Percentiles rank a stretch among this genome's conserved stretches.
Conservation (phyloP, 2,113 vertebrate genomes). For the Coturnix japonica region DNA sequence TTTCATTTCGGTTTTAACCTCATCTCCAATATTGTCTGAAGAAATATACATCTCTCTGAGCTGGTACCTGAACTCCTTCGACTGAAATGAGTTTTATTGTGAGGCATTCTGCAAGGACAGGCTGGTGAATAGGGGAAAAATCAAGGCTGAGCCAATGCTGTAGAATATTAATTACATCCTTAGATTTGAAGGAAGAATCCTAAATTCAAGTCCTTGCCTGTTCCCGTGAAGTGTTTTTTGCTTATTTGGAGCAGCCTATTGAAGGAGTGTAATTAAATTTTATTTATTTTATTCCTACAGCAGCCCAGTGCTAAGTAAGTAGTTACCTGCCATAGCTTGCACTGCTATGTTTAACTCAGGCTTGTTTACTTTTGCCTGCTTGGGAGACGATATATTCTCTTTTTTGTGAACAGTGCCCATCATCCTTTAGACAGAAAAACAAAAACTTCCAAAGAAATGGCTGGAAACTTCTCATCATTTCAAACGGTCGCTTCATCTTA, state of each 20-base stretch:
- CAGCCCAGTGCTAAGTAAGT: slow-evolving; percentile 52
- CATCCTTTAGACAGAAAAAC: slow-evolving; percentile 59
- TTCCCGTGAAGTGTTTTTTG: background rate
- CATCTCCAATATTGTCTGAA: slow-evolving; percentile 42
- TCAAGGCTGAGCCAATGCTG: background rate
- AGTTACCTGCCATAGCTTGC: slow-evolving; percentile 31
- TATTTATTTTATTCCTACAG: background rate
- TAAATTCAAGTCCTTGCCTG: background rate
- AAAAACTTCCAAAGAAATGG: slow-evolving; percentile 59
- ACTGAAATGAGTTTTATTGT: background rate
- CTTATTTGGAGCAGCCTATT: slow-evolving; percentile 24
- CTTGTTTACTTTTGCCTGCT: slow-evolving; percentile 2
- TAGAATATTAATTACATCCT: slow-evolving; percentile 28
- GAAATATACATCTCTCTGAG: slow-evolving; percentile 44
- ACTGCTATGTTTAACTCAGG: background rate
- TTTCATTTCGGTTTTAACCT: slow-evolving; percentile 18
- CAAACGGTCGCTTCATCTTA: slow-evolving; percentile 61
- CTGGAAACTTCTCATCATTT: slow-evolving; percentile 61
- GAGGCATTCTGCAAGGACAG: slow-evolving; percentile 14
- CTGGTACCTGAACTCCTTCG: slow-evolving; percentile 19
- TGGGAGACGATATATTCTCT: slow-evolving; percentile 23
- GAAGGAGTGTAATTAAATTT: background rate
- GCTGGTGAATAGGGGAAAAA: background rate
- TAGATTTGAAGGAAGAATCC: background rate
- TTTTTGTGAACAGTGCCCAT: slow-evolving; percentile 50